Evolutionary conservation across 2,888 invertebrate species (phyloP), one percentile per base, ranked within the genome.

Genomic region (Andricus curvator): DNA sequence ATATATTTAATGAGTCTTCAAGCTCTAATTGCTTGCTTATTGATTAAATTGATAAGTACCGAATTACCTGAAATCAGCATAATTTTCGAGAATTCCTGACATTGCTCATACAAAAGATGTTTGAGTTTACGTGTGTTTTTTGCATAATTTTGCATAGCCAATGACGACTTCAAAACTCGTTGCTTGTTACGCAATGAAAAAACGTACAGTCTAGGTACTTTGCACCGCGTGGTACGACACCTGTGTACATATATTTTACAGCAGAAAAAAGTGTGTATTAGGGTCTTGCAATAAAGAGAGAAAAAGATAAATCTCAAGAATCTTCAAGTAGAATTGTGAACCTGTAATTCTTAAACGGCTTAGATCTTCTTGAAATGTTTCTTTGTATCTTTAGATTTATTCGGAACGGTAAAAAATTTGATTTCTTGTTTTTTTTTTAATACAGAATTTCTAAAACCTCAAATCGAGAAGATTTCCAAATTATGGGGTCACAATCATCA

Each of bases 121-220:
- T 20, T 48, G 8, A 25, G 17, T 25, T 11, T 48, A 17, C 17
- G 5, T 48, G 17, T 48, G 4, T 48, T 48, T 48, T 48, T n/a
- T 68, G 13, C 25, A 68, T 25, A 48, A 78, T 80, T 81, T 78
- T 77, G 67, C 80, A 81, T 80, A 80, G 66, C 67, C 78, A 79
- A 41, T 67, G 67, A 17, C 48, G 48, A 5, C 48, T 48, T 48
- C 6, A 48, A 17, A 11, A 5, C 48, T 17, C 17, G 77, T 83
- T 83, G 82, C 76, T 62, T 60, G 80, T 84, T 84, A 82, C 84
- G 83, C 81, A 83, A 83, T 80, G 80, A 70, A 79, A 68, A 64
- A 79, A 78, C 79, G 79, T 84, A 84, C 70, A 29, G 13, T 51
- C 48, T 29, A 70, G 48, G 70, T 70, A 70, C 51, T 51, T 70